Evolutionary conservation across 2,797 vertebrate genomes (phyloP), one percentile per base, ranked within the genome.

Genomic region (Eutrigla gurnardus): DNA sequence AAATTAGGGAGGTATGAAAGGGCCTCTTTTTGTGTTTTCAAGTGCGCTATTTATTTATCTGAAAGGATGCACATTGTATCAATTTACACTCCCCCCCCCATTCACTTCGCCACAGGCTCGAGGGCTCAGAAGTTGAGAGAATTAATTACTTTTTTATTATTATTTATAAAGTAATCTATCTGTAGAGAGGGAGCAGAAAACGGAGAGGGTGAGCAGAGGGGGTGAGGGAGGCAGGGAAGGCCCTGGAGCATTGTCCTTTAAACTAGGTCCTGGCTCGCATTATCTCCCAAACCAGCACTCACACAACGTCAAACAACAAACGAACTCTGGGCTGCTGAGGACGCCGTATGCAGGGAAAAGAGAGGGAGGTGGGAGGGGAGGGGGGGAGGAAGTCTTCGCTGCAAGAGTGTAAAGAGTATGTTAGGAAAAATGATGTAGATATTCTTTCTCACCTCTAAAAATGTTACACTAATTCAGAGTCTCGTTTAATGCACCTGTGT

Each of bases 131-230:
- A 97, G 96, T 94, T 95, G 95, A 96, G 96, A 96, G 96, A 98
- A 97, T 98, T 98, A 98, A 99, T 99, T 97, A 96, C 96, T 92
- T 96, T 97, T 94, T 94, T 94, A 95, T 96, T 97, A 94, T 94
- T 96, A 97, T 97, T 98, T 97, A 93, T 96, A 96, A 96, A 98
- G 95, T 95, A 94, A 95, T 95, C 94, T 94, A 93, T 95, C 93
- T 94, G 89, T 80, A 66, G 87, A 90, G 87, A 86, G 78, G 71
- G 83, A 80, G 89, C 57, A 45, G 68, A 59, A 59, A 81, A 72
- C 54, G 62, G 72, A 47, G 88, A 45, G 75, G 49, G 82, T 15
- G 84, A 37, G 78, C 73, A 79, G 53, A 33, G 72, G 71, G 63
- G 65, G 77, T 65, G 81, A 71, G 80, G 54, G 91, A 90, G 85